Percentiles rank a stretch among this genome's conserved stretches.
These are phyloP conservation scores for Anolis sagrei DNA, from an alignment of 2,113 vertebrate species.

Conservation along the genomic window DNA sequence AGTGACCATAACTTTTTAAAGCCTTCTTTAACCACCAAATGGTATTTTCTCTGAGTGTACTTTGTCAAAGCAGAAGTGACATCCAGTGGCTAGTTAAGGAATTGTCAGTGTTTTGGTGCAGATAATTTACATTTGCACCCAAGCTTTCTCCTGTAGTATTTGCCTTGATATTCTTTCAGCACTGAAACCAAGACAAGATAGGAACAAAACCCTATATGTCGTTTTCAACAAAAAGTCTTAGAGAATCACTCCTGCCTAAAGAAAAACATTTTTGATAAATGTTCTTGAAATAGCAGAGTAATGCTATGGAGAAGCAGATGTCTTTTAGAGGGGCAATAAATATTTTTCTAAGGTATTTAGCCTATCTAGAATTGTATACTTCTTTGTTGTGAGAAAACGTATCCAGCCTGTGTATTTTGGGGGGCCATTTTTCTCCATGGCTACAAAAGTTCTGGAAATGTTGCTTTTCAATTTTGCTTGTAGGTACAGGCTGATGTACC, in stretches of 20 bases:
- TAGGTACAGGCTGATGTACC: no score
- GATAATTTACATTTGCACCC: not conserved
- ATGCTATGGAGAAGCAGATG: not conserved
- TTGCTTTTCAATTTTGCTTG: no score
- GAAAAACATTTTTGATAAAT: not conserved
- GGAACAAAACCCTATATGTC: not conserved
- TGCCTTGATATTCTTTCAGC: not conserved
- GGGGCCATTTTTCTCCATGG: no score
- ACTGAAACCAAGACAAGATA: not conserved
- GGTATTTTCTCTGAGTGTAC: not conserved
- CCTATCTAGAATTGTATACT: not conserved
- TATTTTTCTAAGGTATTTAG: not conserved
- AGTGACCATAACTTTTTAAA: not conserved
- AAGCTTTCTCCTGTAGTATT: not conserved
- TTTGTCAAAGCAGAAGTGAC: conserved; percentile 13
- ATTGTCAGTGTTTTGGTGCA: not conserved
- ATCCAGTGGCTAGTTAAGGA: not conserved
- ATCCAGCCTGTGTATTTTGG: not conserved
- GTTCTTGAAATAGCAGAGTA: not conserved
- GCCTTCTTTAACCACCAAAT: not conserved
- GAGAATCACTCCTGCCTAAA: not conserved
- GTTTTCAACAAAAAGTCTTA: conserved; percentile 5
- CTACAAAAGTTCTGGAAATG: no score
- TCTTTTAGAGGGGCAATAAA: not conserved
- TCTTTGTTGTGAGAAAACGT: not conserved